Evolutionary conservation across 2,113 vertebrate genomes (phyloP).

Genomic region (Brachypodius melanocephalos): DNA sequence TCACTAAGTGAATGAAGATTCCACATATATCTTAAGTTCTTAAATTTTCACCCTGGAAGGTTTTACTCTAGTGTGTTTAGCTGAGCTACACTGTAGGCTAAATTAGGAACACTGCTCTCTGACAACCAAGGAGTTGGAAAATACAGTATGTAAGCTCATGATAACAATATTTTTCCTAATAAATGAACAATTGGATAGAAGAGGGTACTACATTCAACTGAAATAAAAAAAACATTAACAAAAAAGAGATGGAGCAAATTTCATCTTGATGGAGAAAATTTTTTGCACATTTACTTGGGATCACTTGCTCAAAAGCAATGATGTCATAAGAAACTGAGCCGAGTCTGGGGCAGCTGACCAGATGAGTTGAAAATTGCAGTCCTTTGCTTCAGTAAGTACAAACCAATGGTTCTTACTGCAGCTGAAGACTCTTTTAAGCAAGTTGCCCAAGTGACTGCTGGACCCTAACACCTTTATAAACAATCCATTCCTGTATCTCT

Average conservation of each 20-base stretch:
- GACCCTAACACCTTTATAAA: not conserved
- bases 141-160: not conserved
- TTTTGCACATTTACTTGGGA: not conserved
- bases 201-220: not conserved
- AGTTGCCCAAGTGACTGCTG: not conserved
- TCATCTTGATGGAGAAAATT: not conserved
- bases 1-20: not conserved
- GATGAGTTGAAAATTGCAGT: not conserved
- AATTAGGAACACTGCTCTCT: not conserved
- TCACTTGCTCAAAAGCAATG: not conserved
- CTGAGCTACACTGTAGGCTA: not conserved
- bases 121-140: not conserved
- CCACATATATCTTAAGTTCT: not conserved
- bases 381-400: not conserved
- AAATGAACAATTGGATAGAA: not conserved
- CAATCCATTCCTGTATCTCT: not conserved
- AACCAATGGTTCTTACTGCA: not conserved
- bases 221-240: slow-evolving; percentile 21
- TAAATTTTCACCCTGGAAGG: slow-evolving; percentile 8
- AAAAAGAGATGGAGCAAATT: not conserved
- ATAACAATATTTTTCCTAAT: not conserved
- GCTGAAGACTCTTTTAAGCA: not conserved
- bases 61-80: not conserved
- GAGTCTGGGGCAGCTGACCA: not conserved
- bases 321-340: not conserved